Percentiles rank a stretch among this genome's conserved stretches.
These are phyloP conservation scores for Nomia melanderi DNA, from an alignment of 1,140 invertebrate species.

Conservation along the genomic window DNA sequence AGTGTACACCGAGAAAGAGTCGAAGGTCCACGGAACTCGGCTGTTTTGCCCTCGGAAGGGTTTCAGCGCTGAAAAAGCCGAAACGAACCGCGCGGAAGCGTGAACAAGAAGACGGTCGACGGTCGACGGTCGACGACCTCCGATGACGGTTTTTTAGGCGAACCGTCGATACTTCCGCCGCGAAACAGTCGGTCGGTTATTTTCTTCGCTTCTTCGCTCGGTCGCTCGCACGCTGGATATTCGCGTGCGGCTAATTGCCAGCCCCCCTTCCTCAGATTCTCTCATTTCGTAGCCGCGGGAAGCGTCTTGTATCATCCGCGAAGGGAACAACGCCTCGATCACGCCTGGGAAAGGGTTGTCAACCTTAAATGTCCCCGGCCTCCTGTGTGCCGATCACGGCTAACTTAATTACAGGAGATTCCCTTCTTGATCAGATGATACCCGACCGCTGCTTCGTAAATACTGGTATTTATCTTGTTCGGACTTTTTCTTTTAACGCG, in stretches of 20 bases:
- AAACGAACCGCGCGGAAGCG: conserved; percentile 48
- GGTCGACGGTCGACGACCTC: conserved; percentile 55
- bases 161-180: conserved; percentile 42
- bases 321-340: too few species aligned
- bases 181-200: conserved; percentile 6
- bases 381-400: conserved; percentile 6
- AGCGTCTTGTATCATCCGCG: conserved; percentile 20
- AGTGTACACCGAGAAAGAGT: conserved; percentile 3
- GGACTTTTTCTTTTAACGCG: too few species aligned
- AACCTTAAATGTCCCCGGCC: conserved; percentile 23
- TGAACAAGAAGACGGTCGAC: conserved; percentile 8
- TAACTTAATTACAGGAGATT: background rate
- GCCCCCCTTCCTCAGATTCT: background rate
- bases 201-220: conserved; percentile 10
- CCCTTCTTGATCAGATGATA: too few species aligned
- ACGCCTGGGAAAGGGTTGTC: conserved; percentile 38
- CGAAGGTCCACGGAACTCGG: background rate
- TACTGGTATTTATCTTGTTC: too few species aligned
- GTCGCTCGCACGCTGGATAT: conserved; percentile 42
- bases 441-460: too few species aligned
- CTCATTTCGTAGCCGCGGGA: background rate
- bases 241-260: conserved; percentile 69
- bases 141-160: conserved; percentile 10
- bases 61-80: conserved; percentile 9
- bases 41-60: conserved; percentile 7